phyloP scores from a whole-genome alignment of 2,113 vertebrate genomes.

The Murina feae region DNA sequence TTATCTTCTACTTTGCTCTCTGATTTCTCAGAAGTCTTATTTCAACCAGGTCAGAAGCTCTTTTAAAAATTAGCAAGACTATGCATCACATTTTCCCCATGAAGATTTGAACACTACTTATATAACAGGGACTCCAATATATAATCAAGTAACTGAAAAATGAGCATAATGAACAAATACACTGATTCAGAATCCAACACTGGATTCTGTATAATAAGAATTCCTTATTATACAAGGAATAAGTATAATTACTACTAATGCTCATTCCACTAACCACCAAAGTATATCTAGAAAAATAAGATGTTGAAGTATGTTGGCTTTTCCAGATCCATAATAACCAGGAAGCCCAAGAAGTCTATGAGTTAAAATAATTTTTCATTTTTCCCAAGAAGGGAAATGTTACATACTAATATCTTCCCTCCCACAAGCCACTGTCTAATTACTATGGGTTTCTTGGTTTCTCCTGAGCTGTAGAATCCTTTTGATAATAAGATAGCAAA shows the following conservation, averaged over 20 bases:
- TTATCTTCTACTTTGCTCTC: background rate
- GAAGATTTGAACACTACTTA: background rate
- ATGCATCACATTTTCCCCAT: background rate
- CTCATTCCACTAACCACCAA: background rate
- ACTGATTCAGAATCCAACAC: background rate
- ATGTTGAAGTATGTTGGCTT: background rate
- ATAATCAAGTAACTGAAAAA: constrained; percentile 4
- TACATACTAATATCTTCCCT: background rate
- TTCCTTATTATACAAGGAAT: background rate
- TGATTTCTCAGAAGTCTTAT: background rate
- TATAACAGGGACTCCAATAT: background rate
- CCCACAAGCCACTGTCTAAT: background rate
- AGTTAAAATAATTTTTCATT: background rate
- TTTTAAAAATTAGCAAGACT: background rate
- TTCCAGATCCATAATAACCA: background rate
- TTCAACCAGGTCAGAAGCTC: background rate
- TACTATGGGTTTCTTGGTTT: background rate
- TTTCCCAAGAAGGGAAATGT: background rate
- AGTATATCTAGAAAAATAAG: background rate
- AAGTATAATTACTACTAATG: background rate
- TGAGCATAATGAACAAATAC: background rate
- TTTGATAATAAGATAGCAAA: background rate
- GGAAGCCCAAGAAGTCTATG: background rate
- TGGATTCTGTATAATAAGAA: no score
- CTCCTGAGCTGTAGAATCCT: background rate